Evolutionary conservation across 1,140 invertebrate species (phyloP), one percentile per base, ranked within the genome.

Genomic region (Lasaia peninsularis): DNA sequence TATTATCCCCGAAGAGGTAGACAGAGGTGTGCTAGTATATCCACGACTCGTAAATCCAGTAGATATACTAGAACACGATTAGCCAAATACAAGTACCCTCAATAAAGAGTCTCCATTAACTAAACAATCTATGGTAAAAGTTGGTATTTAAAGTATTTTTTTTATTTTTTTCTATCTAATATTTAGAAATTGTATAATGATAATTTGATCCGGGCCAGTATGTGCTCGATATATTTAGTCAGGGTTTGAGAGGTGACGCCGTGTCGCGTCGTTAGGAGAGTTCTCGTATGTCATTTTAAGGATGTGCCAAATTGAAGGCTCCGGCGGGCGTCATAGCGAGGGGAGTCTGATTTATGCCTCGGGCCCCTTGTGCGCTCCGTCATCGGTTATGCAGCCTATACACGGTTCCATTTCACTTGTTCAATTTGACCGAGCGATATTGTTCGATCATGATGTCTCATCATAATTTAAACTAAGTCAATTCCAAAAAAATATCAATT

Each of bases 261-360:
- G 63, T 63, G 65, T 69, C 69, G 71, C 60, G 76, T 88, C 83
- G 81, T 88, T 88, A 88, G 76, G 71, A 69, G 63, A 69, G 69
- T 71, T 85, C 81, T 88, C 85, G 78, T 88, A 78, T 88, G 83
- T 88, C 85, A 88, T 88, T 88, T 88, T 88, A 88, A 88, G 85
- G 85, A 88, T 86, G 85, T 86, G 78, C 78, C 80, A 86, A 88
- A 88, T 88, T 86, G 85, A 86, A 88, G 85, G 80, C 78, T 88
- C 81, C 81, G 75, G 60, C 71, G 73, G 76, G 78, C 79, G 80
- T 78, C 76, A 86, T 80, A 72, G 73, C 69, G 71, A 76, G 81
- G 80, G 84, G 84, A 77, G 78, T 44, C 83, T 88, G 85, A 88
- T 88, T 86, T 88, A 88, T 88, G 77, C 78, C 62, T 58, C 62